Conservation (phyloP, 2,888 invertebrate genomes). For the Callinectes sapidus region DNA sequence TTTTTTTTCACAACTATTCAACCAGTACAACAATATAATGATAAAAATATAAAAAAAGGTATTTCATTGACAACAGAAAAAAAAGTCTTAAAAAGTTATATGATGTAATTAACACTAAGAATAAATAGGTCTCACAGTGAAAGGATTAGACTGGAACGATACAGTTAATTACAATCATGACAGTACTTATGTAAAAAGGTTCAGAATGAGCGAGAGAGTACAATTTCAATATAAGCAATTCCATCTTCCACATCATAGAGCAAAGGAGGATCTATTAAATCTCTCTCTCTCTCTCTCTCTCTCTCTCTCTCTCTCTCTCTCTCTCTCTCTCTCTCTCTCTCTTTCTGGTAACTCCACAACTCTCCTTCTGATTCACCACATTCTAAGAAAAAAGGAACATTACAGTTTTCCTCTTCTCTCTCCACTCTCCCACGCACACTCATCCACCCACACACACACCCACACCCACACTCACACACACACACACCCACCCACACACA, state of each 20-base stretch:
- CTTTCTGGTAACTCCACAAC: neutral
- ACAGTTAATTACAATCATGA: neutral
- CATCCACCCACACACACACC: too few relatives aligned
- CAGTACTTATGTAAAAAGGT: neutral
- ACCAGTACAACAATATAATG: too few relatives aligned
- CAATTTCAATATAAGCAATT: neutral
- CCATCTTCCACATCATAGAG: neutral
- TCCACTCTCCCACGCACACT: neutral
- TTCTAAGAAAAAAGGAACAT: too few relatives aligned
- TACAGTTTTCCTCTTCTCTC: too few relatives aligned
- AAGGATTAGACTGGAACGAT: too few relatives aligned
- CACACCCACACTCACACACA: neutral
- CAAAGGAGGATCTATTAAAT: neutral
- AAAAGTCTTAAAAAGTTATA: neutral
- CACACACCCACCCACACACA: conserved; percentile 7
- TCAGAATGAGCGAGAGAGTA: neutral
- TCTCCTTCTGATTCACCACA: too few relatives aligned
- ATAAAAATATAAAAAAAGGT: too few relatives aligned
- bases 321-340: conserved; percentile 1
- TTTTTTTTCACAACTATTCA: too few relatives aligned
- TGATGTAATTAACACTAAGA: too few relatives aligned
- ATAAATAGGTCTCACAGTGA: too few relatives aligned
- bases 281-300: conserved; percentile 1
- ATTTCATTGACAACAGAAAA: neutral
- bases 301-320: conserved; percentile 1